Evolutionary conservation across 2,888 invertebrate genomes (phyloP).

Genomic region (Temnothorax ravouxi): DNA sequence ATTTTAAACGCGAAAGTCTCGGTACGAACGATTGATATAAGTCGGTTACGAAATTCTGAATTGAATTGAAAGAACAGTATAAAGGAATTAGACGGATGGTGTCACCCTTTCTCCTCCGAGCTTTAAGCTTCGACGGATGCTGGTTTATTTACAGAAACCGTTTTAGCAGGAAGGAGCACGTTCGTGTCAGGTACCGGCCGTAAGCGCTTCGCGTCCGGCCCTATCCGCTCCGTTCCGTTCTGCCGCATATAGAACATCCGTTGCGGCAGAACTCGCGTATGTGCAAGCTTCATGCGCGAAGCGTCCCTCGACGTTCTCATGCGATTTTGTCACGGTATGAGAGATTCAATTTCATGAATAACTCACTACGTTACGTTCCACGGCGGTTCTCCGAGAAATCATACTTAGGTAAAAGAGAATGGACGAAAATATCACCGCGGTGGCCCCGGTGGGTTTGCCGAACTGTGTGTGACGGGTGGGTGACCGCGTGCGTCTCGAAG

Average conservation of each 20-base stretch:
- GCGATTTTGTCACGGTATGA: constrained; percentile 18
- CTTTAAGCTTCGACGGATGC: constrained; percentile 64
- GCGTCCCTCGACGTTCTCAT: constrained; percentile 7
- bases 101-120: constrained; percentile 18
- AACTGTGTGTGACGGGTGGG: background rate
- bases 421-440: background rate
- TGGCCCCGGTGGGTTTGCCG: background rate
- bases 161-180: constrained; percentile 71
- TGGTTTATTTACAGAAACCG: constrained; percentile 76
- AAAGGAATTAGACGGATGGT: background rate
- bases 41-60: constrained; percentile 17
- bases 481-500: constrained; percentile 47
- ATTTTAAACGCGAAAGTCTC: background rate
- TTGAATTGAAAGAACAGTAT: constrained; percentile 1
- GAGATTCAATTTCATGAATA: constrained; percentile 22
- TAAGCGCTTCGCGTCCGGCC: constrained; percentile 79
- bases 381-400: too few species aligned
- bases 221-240: constrained; percentile 56
- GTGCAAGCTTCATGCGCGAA: constrained; percentile 14
- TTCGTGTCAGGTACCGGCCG: constrained; percentile 76
- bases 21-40: background rate
- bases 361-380: background rate
- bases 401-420: background rate
- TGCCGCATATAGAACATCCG: constrained; percentile 84
- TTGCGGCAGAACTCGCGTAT: constrained; percentile 56